A percentile compares a stretch with the other conserved stretches of the same genome.
Conservation (phyloP, 2,888 invertebrate genomes). For the Drepanosiphum platanoidis region DNA sequence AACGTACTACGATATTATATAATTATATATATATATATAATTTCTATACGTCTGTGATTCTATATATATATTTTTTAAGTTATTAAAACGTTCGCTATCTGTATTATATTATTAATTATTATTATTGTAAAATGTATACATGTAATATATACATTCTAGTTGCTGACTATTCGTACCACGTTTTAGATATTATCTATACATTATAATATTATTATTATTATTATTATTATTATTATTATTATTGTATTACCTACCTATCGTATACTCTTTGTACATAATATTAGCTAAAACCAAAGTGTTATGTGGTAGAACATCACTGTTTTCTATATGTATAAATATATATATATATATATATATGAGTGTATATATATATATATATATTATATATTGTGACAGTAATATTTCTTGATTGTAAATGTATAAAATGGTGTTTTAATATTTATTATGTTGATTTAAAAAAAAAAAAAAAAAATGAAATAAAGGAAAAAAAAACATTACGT, state of each 20-base stretch:
- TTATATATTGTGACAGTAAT: slow-evolving; percentile 25
- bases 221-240: too few species aligned
- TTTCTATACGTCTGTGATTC: slow-evolving; percentile 59
- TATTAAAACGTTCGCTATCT: slow-evolving; percentile 44
- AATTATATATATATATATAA: slow-evolving; percentile 46
- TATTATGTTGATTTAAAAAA: slow-evolving; percentile 39
- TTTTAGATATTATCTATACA: slow-evolving; percentile 43
- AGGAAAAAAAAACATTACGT: background rate
- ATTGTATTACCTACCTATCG: background rate
- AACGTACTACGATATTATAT: slow-evolving; percentile 10
- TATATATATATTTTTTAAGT: slow-evolving; percentile 54
- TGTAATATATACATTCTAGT: slow-evolving; percentile 27
- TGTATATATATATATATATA: background rate
- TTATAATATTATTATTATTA: too few species aligned
- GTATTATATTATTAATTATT: slow-evolving; percentile 27
- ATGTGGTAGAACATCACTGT: slow-evolving; percentile 46
- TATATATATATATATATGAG: background rate
- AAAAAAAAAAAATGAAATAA: slow-evolving; percentile 1
- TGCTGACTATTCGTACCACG: slow-evolving; percentile 27
- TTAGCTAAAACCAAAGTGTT: slow-evolving; percentile 59
- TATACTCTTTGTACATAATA: slow-evolving; percentile 29
- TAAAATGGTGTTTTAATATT: slow-evolving; percentile 42
- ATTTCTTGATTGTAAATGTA: slow-evolving; percentile 45
- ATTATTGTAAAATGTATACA: slow-evolving; percentile 35
- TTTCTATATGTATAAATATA: slow-evolving; percentile 22